Evolutionary conservation across 2,797 vertebrate species (phyloP), one percentile per base, ranked within the genome.

Genomic region (Mormyrops boulengeri): DNA sequence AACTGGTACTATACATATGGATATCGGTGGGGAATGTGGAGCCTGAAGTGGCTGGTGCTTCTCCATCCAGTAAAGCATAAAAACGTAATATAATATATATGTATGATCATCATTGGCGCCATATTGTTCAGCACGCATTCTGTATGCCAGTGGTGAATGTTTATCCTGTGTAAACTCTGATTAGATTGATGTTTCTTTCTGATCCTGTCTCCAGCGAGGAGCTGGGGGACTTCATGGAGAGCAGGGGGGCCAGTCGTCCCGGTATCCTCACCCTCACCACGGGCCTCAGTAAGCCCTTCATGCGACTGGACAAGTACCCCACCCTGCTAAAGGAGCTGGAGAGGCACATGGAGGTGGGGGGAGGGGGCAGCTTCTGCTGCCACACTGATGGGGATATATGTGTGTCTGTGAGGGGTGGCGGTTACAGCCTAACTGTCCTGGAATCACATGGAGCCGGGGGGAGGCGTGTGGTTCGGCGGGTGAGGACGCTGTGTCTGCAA

Each of bases 221-320:
- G 30, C 93, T 99, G 92, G 98, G 98, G 57, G 98, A 99, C 92
- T 99, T 99, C 91, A 99, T 99, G 98, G 99, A 99, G 94, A 94
- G 95, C 86, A 97, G 96, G 91, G 99, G 98, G 62, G 98, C 98
- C 82, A 96, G 95, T 95, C 97, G 93, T 92, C 98, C 98, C 0
- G 99, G 99, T 89, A 98, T 99, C 93, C 97, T 99, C 90, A 97
- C 97, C 30, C 94, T 99, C 93, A 99, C 99, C 91, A 99, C 98
- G 0, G 98, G 98, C 94, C 97, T 99, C 93, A 99, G 99, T 95
- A 99, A 98, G 94, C 98, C 99, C 22, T 99, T 99, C 91, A 98
- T 99, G 97, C 97, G 99, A 92, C 96, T 99, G 90, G 98, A 99
- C 94, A 99, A 98, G 94, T 99, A 99, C 93, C 98, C 98, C 52